Percentiles rank a stretch among this genome's conserved stretches.
These are phyloP conservation scores for Drosophila mercatorum DNA, from an alignment of 2,888 invertebrate species.

Conservation along the genomic window DNA sequence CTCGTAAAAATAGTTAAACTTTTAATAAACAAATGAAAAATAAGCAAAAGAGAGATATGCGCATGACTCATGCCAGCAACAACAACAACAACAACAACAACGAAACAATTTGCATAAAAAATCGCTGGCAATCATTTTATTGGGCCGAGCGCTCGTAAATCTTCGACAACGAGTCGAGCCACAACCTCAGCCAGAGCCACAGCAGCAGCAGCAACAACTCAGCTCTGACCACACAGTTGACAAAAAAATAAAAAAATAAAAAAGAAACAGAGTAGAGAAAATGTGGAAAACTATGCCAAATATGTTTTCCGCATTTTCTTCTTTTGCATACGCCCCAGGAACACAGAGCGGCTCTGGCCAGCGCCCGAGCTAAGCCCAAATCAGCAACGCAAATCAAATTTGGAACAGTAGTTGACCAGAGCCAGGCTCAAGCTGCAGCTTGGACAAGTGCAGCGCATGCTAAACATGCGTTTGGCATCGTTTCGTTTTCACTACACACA, in stretches of 20 bases:
- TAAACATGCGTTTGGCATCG: conserved; percentile 79
- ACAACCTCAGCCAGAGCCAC: conserved; percentile 42
- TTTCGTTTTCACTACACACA: conserved; percentile 62
- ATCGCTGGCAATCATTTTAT: conserved; percentile 84
- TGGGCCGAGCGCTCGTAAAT: conserved; percentile 83
- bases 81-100: conserved; percentile 22
- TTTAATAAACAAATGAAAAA: conserved; percentile 24
- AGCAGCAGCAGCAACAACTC: conserved; percentile 16
- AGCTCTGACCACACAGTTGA: conserved; percentile 50
- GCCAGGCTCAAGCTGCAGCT: conserved; percentile 6
- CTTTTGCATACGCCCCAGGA: conserved; percentile 65
- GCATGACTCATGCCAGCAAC: conserved; percentile 67
- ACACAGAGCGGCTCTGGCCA: conserved; percentile 16
- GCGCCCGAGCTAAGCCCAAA: conserved; percentile 48
- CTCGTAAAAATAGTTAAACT: conserved; percentile 66
- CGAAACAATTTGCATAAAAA: conserved; percentile 84
- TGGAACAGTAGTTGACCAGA: conserved; percentile 74
- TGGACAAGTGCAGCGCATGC: conserved; percentile 77
- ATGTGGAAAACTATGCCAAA: conserved; percentile 71
- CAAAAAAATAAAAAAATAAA: conserved; percentile 29
- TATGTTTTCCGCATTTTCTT: conserved; percentile 78
- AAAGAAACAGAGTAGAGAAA: conserved; percentile 3
- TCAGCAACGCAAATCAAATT: conserved; percentile 78
- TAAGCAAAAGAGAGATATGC: conserved; percentile 48
- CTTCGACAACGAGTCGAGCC: conserved; percentile 69